Conservation (phyloP, 2,888 invertebrate species). For the Plebejus anna region DNA sequence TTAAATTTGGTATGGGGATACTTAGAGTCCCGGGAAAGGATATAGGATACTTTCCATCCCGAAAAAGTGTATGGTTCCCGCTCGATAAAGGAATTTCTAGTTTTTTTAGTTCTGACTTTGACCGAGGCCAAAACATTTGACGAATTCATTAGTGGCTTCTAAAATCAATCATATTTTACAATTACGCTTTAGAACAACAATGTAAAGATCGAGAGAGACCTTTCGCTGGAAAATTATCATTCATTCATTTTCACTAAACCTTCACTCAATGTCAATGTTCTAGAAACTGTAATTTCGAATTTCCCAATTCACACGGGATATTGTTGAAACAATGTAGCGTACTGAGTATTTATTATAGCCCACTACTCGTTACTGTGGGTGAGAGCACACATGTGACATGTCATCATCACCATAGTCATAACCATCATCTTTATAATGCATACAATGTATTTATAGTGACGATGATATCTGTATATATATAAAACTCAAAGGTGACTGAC, state of each 20-base stretch:
- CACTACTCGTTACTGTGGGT: neutral
- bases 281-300: conserved; percentile 20
- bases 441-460: too few relatives aligned
- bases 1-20: too few relatives aligned
- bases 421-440: too few relatives aligned
- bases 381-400: neutral
- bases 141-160: neutral
- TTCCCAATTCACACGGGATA: conserved; percentile 2
- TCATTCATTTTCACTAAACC: conserved; percentile 2
- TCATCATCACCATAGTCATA: too few relatives aligned
- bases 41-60: too few relatives aligned
- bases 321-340: conserved; percentile 10
- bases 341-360: neutral
- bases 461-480: too few relatives aligned
- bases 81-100: too few relatives aligned
- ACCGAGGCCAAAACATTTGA: too few relatives aligned
- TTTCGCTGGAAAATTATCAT: neutral
- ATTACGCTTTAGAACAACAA: neutral
- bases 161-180: neutral
- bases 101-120: too few relatives aligned
- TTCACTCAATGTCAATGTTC: conserved; percentile 16
- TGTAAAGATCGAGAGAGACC: neutral
- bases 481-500: too few relatives aligned
- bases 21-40: too few relatives aligned
- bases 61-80: too few relatives aligned